Evolutionary conservation across 2,113 vertebrate species (phyloP).

Genomic region (Enhydra lutris): DNA sequence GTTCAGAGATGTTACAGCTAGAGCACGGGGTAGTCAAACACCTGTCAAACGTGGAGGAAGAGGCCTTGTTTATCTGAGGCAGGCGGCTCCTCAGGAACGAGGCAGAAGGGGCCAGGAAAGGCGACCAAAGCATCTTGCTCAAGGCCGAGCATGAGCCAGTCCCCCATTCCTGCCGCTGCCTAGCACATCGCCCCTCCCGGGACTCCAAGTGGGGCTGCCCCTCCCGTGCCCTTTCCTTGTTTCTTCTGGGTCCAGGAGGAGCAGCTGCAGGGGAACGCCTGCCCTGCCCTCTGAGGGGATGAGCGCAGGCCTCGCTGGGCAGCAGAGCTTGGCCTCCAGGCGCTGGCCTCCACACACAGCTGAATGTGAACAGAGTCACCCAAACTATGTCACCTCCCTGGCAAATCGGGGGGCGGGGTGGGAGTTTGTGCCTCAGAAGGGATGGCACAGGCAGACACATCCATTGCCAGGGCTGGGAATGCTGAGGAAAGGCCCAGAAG

Average conservation of each 20-base stretch:
- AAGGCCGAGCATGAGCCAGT: neutral
- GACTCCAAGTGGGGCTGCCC: neutral
- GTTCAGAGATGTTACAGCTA: neutral
- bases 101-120: neutral
- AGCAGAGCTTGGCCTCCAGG: neutral
- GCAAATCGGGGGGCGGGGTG: neutral
- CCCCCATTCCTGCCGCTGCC: too few species aligned
- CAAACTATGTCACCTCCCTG: neutral
- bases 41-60: too few species aligned
- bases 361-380: neutral
- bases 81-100: neutral
- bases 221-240: neutral
- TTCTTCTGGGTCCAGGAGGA: neutral
- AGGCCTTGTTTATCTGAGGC: neutral
- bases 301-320: neutral
- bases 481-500: neutral
- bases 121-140: neutral
- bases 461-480: neutral
- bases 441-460: neutral
- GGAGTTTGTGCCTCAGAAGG: neutral
- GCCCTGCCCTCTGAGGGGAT: neutral
- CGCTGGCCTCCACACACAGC: accelerated
- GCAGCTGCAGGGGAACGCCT: neutral
- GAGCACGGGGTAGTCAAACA: neutral
- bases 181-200: accelerated